These are phyloP conservation scores for Sisor rabdophorus DNA, from an alignment of 2,113 vertebrate genomes.

Conservation along the genomic window DNA sequence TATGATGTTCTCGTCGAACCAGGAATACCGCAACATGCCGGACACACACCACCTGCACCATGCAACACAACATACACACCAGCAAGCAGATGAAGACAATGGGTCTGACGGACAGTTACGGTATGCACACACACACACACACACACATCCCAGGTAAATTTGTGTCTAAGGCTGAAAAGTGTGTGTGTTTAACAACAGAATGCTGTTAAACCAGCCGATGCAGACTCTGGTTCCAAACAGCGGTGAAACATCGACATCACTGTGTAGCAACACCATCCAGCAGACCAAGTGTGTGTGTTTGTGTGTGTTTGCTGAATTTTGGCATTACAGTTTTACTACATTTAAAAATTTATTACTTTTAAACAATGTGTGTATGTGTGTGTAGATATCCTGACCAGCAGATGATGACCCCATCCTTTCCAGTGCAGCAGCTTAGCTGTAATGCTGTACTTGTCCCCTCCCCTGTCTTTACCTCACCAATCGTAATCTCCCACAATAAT, in stretches of 20 bases:
- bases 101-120: constrained; percentile 73
- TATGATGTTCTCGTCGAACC: constrained; percentile 67
- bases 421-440: constrained; percentile 68
- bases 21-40: constrained; percentile 54
- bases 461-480: constrained; percentile 65
- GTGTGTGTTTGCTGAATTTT: constrained; percentile 36
- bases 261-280: constrained; percentile 69
- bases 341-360: background rate
- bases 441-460: constrained; percentile 65
- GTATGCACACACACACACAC: constrained; percentile 49
- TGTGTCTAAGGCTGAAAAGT: background rate
- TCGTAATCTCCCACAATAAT: constrained; percentile 70
- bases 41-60: constrained; percentile 57
- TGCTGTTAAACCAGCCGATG: constrained; percentile 75
- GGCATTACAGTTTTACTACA: background rate
- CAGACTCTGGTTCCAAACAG: constrained; percentile 68
- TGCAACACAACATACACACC: constrained; percentile 62
- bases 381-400: constrained; percentile 77
- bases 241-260: constrained; percentile 65
- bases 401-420: constrained; percentile 61
- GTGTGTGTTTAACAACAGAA: constrained; percentile 55
- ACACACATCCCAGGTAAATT: constrained; percentile 53
- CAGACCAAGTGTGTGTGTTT: constrained; percentile 58
- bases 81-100: constrained; percentile 63
- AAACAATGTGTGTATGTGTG: background rate